Percentiles rank a stretch among this genome's conserved stretches.
Evolutionary conservation across 1,140 invertebrate species (phyloP).

Genomic region (Caenorhabditis tropicalis): DNA sequence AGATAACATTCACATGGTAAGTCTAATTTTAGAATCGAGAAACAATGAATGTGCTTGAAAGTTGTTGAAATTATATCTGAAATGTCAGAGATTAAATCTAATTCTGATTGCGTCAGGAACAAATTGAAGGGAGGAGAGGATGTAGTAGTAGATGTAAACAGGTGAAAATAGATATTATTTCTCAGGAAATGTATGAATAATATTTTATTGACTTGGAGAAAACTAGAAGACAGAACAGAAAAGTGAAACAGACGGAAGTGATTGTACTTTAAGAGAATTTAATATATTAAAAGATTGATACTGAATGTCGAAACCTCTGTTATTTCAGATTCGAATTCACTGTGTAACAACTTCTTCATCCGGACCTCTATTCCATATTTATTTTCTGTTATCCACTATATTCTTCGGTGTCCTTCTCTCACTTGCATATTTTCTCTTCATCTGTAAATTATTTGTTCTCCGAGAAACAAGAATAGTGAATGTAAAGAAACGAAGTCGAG

Average conservation of each 20-base stretch:
- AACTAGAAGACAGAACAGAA: neutral
- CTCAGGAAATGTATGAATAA: neutral
- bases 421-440: slow-evolving; percentile 36
- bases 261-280: neutral
- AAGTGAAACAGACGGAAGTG: neutral
- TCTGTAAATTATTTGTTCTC: slow-evolving; percentile 42
- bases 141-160: neutral
- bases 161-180: neutral
- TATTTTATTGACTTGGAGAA: neutral
- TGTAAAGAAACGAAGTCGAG: slow-evolving; percentile 1
- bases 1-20: slow-evolving; percentile 43
- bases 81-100: neutral
- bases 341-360: slow-evolving; percentile 50
- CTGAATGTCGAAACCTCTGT: neutral
- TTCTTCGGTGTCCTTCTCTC: slow-evolving; percentile 9
- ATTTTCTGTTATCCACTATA: slow-evolving; percentile 48
- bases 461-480: slow-evolving; percentile 10
- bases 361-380: slow-evolving; percentile 42
- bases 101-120: neutral
- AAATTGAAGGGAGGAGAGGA: neutral
- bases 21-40: neutral
- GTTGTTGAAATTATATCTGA: neutral
- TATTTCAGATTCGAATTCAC: slow-evolving; percentile 47
- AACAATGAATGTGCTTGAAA: neutral
- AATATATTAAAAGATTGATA: neutral